Conservation (phyloP, 2,797 vertebrate genomes). For the Mus spretus region DNA sequence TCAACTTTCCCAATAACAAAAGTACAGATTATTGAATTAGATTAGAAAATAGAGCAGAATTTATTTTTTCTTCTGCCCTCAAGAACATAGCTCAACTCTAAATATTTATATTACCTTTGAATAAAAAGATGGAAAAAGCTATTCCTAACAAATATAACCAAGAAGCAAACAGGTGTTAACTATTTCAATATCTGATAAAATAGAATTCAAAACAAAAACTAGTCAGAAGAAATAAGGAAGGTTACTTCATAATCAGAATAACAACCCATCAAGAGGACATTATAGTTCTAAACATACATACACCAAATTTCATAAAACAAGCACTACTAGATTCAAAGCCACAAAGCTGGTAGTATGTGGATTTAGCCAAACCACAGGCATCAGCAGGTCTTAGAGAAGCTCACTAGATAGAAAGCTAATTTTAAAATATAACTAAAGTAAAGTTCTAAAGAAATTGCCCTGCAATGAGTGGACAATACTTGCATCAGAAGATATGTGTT, state of each 20-base stretch:
- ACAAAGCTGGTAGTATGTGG: background rate
- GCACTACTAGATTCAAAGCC: background rate
- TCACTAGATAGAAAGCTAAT: background rate
- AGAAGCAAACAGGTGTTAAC: background rate
- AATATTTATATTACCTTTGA: background rate
- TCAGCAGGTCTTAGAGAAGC: background rate
- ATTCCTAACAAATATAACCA: background rate
- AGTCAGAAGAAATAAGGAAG: background rate
- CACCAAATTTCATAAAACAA: background rate
- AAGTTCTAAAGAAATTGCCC: background rate
- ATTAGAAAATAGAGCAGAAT: background rate
- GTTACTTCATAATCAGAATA: background rate
- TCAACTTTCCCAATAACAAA: background rate
- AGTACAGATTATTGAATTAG: background rate
- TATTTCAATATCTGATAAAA: background rate
- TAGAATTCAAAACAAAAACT: background rate
- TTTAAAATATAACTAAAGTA: background rate
- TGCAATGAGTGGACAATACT: background rate
- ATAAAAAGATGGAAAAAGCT: background rate
- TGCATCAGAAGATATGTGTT: background rate
- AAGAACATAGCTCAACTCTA: background rate
- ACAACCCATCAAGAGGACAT: background rate
- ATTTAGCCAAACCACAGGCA: background rate
- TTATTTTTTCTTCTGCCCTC: conserved; percentile 1
- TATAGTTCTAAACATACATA: background rate